Evolutionary conservation across 53 echinoderm and acorn worm species (phyloP).

Genomic region (Holothuria leucospilota): DNA sequence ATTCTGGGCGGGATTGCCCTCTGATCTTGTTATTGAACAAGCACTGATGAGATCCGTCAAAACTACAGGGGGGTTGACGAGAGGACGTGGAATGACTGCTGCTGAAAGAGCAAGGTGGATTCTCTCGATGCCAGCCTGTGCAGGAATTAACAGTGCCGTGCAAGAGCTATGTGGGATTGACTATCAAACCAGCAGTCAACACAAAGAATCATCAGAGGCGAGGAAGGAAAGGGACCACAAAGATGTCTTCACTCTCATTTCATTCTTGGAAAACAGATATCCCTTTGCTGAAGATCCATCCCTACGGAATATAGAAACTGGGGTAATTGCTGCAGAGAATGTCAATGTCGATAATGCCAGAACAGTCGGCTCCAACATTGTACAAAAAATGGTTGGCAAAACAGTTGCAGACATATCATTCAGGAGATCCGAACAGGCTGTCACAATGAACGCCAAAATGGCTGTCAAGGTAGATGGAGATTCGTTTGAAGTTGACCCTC

Average conservation of each 20-base stretch:
- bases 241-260: constrained; percentile 25
- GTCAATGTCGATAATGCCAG: constrained; percentile 41
- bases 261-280: constrained; percentile 35
- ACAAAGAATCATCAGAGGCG: constrained; percentile 35
- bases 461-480: constrained; percentile 11
- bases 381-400: constrained; percentile 38
- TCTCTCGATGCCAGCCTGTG: constrained; percentile 42
- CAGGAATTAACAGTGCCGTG: constrained; percentile 37
- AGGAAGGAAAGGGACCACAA: constrained; percentile 30
- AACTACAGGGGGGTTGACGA: constrained; percentile 38
- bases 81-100: constrained; percentile 52
- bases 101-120: constrained; percentile 27
- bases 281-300: constrained; percentile 49
- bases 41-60: constrained; percentile 48
- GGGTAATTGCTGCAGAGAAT: constrained; percentile 33
- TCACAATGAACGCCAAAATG: constrained; percentile 25
- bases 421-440: constrained; percentile 15
- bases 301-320: constrained; percentile 40
- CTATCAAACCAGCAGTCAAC: constrained; percentile 42
- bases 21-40: constrained; percentile 52
- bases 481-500: neutral
- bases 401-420: constrained; percentile 18
- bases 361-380: neutral
- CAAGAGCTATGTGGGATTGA: constrained; percentile 15
- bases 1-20: constrained; percentile 51